Base-by-base conservation (phyloP, 2,888 invertebrate species). In the Nasonovia ribisnigri region DNA sequence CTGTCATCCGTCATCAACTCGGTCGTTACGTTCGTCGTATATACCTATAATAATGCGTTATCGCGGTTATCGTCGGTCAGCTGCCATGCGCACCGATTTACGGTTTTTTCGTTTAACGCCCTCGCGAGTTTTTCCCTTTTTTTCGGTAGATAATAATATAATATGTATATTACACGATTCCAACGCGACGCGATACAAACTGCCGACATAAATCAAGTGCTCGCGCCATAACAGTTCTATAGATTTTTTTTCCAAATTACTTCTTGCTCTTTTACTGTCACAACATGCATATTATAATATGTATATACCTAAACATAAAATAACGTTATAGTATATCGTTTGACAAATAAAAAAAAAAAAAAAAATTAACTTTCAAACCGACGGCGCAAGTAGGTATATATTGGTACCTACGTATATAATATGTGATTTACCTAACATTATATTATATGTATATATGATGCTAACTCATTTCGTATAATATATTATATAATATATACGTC, bases 221-320 rank as follows among this genome's bases (percentile, higher is more conserved):
- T 77, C 8, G 36, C 43, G 43, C 36, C 36, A 84, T 91, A 84
- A 54, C 84, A 84, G 86, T 91, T 84, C 46, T 86, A 86, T 57
- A 57, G 84, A 57, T 24, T 36, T 84, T 54, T 36, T 84, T 54
- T 57, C 43, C 36, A 84, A 51, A 54, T 57, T 29, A 43, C 43
- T 91, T n/a, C 43, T 91, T 43, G 29, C 84, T 54, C n/a, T 84
- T 57, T 43, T 91, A 36, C 84, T 48, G 90, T 77, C 77, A 77
- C 77, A 36, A 24, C 13, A 77, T 46, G n/a, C 10, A n/a, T n/a
- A n/a, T n/a, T n/a, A n/a, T n/a, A n/a, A n/a, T n/a, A n/a, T n/a
- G n/a, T n/a, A n/a, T n/a, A n/a, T 46, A 46, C 46, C 26, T 57
- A 57, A 8, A 36, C 20, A 20, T 42, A 10, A 1, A 16, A 67